Evolutionary conservation across 2,113 vertebrate species (phyloP).

Genomic region (Mesocricetus auratus): DNA sequence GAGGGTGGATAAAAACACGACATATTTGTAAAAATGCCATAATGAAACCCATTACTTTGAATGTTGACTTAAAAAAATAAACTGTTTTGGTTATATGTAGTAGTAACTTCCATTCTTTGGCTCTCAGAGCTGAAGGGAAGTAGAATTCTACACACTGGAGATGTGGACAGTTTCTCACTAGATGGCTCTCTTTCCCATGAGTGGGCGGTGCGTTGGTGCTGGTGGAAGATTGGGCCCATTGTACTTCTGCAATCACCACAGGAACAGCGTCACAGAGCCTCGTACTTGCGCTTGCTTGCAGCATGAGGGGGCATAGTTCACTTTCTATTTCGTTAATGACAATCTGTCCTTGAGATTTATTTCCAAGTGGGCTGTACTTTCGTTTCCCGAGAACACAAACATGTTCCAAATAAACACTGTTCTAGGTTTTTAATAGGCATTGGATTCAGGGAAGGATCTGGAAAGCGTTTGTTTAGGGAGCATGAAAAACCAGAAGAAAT

Average conservation of each 20-base stretch:
- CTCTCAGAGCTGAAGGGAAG: background rate
- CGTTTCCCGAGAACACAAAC: slow-evolving; percentile 37
- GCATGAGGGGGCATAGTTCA: background rate
- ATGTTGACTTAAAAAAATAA: background rate
- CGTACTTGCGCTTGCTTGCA: background rate
- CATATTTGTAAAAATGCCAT: background rate
- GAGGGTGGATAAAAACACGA: background rate
- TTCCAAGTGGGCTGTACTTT: slow-evolving; percentile 45
- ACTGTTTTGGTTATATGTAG: background rate
- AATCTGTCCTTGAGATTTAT: slow-evolving; percentile 13
- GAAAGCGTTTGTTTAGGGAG: background rate
- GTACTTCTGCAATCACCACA: background rate
- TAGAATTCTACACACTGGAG: background rate
- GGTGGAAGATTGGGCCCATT: background rate
- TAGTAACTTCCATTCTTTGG: background rate
- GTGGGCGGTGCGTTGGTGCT: background rate
- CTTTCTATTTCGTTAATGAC: slow-evolving; percentile 33
- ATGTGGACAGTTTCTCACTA: slow-evolving; percentile 61
- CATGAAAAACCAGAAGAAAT: background rate
- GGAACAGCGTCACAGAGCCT: background rate
- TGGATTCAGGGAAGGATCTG: background rate
- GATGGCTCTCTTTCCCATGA: slow-evolving; percentile 68
- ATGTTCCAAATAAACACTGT: background rate
- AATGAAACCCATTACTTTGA: background rate
- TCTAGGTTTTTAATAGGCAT: background rate